Conservation (phyloP, 2,888 invertebrate species). For the Trachelus troglodyta region DNA sequence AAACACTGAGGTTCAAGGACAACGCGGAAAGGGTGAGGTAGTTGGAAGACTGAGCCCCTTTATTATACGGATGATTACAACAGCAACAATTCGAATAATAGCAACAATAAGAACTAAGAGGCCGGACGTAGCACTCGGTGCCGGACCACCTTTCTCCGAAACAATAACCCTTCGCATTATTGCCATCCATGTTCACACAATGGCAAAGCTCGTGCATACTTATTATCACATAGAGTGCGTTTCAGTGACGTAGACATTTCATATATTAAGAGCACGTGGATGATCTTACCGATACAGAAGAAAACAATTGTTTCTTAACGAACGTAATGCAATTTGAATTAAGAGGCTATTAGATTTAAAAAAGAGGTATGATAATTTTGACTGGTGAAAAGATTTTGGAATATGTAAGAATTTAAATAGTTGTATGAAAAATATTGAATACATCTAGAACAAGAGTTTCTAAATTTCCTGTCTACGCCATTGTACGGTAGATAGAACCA, state of each 20-base stretch:
- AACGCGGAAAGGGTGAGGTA: background rate
- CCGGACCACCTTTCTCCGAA: constrained; percentile 41
- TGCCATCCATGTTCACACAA: constrained; percentile 14
- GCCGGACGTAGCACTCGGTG: constrained; percentile 19
- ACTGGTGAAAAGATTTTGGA: too few species aligned
- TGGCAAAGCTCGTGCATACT: constrained; percentile 40
- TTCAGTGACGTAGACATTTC: constrained; percentile 41
- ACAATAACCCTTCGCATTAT: constrained; percentile 52
- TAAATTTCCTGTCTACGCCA: constrained; percentile 13
- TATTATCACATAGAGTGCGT: constrained; percentile 41
- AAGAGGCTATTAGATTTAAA: too few species aligned
- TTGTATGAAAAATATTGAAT: too few species aligned
- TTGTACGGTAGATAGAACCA: constrained; percentile 32
- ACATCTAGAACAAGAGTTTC: too few species aligned
- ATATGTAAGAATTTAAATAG: too few species aligned
- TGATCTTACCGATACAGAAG: too few species aligned
- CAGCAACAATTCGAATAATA: constrained; percentile 4
- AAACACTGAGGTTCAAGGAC: background rate
- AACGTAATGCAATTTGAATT: too few species aligned
- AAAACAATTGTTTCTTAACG: too few species aligned
- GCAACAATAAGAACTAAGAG: constrained; percentile 10
- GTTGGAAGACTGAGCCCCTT: constrained; percentile 6
- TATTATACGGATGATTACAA: constrained; percentile 6
- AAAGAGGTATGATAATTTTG: too few species aligned
- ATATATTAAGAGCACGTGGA: background rate